Conservation (phyloP, 2,888 invertebrate species). For the Xestia rhomboidea region DNA sequence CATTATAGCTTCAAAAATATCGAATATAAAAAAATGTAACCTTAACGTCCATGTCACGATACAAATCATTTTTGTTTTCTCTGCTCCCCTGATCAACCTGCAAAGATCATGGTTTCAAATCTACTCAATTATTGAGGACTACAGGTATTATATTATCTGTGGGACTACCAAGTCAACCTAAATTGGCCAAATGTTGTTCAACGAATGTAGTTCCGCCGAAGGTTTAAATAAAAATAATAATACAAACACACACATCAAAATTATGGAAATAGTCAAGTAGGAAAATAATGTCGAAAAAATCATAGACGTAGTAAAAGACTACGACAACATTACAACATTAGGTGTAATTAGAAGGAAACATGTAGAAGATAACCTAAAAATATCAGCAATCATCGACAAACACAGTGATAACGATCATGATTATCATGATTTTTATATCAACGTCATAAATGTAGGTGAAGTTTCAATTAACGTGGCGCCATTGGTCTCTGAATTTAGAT, state of each 20-base stretch:
- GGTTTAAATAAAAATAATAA: not conserved
- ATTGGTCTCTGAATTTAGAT: conserved; percentile 7
- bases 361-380: conserved; percentile 43
- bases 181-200: not conserved
- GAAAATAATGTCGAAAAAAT: not conserved
- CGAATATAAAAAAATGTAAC: not conserved
- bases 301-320: not conserved
- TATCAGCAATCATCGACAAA: conserved; percentile 40
- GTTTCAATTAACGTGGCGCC: conserved; percentile 47
- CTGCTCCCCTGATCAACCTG: not conserved
- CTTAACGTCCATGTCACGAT: not conserved
- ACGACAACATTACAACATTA: conserved; percentile 6
- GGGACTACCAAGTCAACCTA: not conserved
- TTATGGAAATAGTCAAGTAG: not conserved
- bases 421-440: conserved; percentile 55
- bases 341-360: conserved; percentile 24
- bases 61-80: not conserved
- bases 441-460: conserved; percentile 32
- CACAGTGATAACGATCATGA: conserved; percentile 45
- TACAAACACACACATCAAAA: not conserved
- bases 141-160: no score
- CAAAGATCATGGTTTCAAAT: not conserved
- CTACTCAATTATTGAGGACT: not conserved
- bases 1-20: not conserved
- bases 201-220: not conserved